A percentile compares a stretch with the other conserved stretches of the same genome.
These are phyloP conservation scores for Sorex araneus DNA, from an alignment of 2,113 vertebrate genomes.

Conservation along the genomic window DNA sequence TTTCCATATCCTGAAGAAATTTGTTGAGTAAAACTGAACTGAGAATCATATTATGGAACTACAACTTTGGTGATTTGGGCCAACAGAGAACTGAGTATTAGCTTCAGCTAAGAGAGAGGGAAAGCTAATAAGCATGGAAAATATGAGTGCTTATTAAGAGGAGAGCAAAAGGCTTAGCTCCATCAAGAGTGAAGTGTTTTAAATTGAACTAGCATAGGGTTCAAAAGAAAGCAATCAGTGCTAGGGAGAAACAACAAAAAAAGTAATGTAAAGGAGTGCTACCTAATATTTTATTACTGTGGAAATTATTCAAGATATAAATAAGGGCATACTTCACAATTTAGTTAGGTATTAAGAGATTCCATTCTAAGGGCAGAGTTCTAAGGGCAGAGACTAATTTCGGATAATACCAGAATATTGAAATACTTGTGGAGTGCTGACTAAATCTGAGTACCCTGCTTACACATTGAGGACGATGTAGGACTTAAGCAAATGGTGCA, in stretches of 20 bases:
- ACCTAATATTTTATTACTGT: background rate
- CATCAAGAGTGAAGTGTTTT: conserved; percentile 5
- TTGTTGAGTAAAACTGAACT: background rate
- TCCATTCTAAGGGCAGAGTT: background rate
- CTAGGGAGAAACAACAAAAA: background rate
- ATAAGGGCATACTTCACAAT: background rate
- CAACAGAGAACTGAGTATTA: background rate
- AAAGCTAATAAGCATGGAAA: background rate
- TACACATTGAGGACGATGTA: background rate
- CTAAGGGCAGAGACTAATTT: background rate
- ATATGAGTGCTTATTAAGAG: background rate
- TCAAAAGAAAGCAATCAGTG: background rate
- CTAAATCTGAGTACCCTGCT: background rate
- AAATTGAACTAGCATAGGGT: background rate
- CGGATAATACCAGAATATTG: background rate
- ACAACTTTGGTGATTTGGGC: background rate
- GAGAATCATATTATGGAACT: background rate
- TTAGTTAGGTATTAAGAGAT: background rate
- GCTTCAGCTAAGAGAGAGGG: conserved; percentile 40
- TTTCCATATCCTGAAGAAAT: background rate
- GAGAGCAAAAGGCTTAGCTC: background rate
- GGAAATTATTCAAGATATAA: background rate
- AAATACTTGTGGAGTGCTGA: background rate
- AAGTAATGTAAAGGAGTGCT: background rate
- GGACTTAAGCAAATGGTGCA: background rate